Evolutionary conservation across 2,888 invertebrate species (phyloP).

Genomic region (Ennomos quercinarius): DNA sequence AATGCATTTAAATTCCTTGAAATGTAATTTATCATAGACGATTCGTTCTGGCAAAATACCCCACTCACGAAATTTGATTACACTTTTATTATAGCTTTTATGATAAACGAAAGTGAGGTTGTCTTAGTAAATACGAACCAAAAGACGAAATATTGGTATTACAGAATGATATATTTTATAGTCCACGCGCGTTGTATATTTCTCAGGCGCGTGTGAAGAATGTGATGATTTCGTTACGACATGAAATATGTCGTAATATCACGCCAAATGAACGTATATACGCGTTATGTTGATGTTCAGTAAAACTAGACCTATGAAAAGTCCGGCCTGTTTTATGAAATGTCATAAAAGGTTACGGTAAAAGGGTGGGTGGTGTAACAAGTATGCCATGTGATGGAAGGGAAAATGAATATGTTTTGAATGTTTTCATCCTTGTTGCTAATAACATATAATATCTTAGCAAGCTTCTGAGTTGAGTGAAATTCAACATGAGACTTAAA

Average conservation of each 20-base stretch:
- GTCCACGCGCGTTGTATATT: conserved; percentile 27
- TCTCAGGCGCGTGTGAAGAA: conserved; percentile 33
- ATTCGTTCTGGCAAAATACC: no score
- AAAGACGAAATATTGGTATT: not conserved
- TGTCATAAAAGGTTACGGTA: conserved; percentile 22
- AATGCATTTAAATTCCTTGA: no score
- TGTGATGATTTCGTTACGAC: conserved; percentile 38
- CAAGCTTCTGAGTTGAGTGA: no score
- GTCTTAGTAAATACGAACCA: no score
- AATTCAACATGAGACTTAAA: no score
- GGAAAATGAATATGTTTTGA: no score
- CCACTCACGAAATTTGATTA: no score
- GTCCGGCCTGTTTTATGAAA: conserved; percentile 25
- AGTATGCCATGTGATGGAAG: not conserved
- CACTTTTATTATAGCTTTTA: no score
- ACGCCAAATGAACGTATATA: conserved; percentile 24
- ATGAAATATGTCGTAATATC: conserved; percentile 19
- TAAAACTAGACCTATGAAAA: conserved; percentile 28
- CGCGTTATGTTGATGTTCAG: conserved; percentile 19
- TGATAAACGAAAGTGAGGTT: no score
- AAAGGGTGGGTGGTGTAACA: conserved; percentile 17
- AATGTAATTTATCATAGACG: no score
- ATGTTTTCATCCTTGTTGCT: no score
- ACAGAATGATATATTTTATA: conserved; percentile 25
- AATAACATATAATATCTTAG: no score